Base-by-base conservation (phyloP, 2,113 vertebrate species). In the Jacana jacana region DNA sequence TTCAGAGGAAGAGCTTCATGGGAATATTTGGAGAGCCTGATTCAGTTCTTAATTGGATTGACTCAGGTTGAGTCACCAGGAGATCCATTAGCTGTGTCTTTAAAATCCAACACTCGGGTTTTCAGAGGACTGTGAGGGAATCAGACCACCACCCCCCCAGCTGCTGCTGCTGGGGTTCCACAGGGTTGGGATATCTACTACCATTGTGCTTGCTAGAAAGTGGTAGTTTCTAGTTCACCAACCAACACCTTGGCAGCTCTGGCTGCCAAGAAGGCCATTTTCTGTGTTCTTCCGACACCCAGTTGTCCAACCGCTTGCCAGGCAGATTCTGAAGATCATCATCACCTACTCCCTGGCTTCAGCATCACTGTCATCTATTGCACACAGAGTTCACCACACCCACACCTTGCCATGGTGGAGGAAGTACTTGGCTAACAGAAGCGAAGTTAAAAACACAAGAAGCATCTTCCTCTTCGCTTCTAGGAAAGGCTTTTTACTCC, bases 301-400 rank as follows among this genome's bases (percentile, higher is more conserved):
- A 1, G 51, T 39, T 88, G 80, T 70, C 89, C 92, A 95, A 63
- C 19, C 93, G 63, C 77, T 95, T 39, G 70, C 87, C 70, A 91
- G 89, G 87, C 73, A 94, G 66, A 68, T 89, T 84, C 84, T 40
- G 73, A 69, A 82, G 93, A 64, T 69, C 33, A 49, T 68, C 81
- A 46, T 68, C 78, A 94, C 78, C 81, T 84, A 13, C 91, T 93
- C 65, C 65, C 86, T 92, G 93, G 93, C 96, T 97, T 89, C 24
- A 75, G 81, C 89, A 86, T 87, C 91, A 87, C 91, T 70, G 91
- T 94, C 97, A 96, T 93, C 97, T 98, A 64, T 97, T 87, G 91
- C 81, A 78, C 94, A 97, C 93, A 91, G 96, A 95, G 95, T 92
- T 97, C 89, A 95, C 96, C 97, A 89, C 97, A 87, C 91, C 96